Evolutionary conservation across 2,888 invertebrate genomes (phyloP), one percentile per base, ranked within the genome.

Genomic region (Cynaeus angustus): DNA sequence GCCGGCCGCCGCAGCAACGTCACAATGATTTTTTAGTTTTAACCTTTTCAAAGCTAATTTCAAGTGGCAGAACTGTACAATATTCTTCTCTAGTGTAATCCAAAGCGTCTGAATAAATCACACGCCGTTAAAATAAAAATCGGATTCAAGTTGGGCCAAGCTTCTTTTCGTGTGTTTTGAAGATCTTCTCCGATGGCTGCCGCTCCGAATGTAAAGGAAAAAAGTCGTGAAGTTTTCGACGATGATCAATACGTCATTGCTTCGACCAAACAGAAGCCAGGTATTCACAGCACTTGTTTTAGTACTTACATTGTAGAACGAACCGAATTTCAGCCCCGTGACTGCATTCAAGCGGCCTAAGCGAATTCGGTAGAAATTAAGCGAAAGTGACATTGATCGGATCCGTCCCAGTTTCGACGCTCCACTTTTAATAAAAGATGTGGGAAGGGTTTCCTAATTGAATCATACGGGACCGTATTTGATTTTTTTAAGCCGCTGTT

Each of bases 231-330:
- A 55, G 45, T 70, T 48, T 62, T 67, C 55, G 66, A 70, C 48
- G 66, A 70, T 56, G 70, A 70, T 14, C 53, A 68, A 38, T 62
- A 56, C 66, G 61, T 52, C 52, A 66, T 69, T 69, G 53, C 69
- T 45, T 45, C 52, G 21, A 65, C 70, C 55, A 70, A 70, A 64
- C 30, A 13, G n/a, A 70, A 70, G 52, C 46, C 70, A 64, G 70
- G 70, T 70, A 70, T 37, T 53, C 28, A 30, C 30, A 41, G 53
- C 64, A 52, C 53, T 53, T 33, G 33, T 21, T 21, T 21, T 21
- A 21, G 21, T 21, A 48, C 8, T 7, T 21, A 21, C 21, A 21
- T 30, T 46, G 61, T 52, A 62, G 62, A 62, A 26, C 37, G 50
- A 50, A 46, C 61, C 46, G 9, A 21, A 21, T 33, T 33, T 33